Percentiles rank a stretch among this genome's conserved stretches.
Evolutionary conservation across 2,888 invertebrate genomes (phyloP).

Genomic region (Habroteleia sp.): DNA sequence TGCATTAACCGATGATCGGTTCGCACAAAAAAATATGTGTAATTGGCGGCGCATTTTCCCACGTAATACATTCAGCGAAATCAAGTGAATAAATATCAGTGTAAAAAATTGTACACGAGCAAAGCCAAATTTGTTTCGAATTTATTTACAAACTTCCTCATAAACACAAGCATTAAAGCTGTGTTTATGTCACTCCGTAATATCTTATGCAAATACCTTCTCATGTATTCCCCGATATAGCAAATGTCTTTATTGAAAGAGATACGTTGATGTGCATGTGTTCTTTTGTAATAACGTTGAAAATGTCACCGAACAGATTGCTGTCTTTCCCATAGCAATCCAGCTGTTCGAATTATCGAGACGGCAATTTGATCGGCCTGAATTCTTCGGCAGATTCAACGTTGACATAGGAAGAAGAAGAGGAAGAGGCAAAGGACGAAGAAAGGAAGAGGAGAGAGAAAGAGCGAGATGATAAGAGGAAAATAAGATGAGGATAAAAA

Average conservation of each 20-base stretch:
- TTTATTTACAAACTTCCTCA: slow-evolving; percentile 24
- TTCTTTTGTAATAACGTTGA: slow-evolving; percentile 40
- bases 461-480: too few relatives aligned
- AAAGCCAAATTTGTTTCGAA: slow-evolving; percentile 17
- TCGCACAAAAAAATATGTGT: slow-evolving; percentile 4
- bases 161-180: slow-evolving; percentile 31
- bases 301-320: slow-evolving; percentile 30
- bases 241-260: slow-evolving; percentile 45
- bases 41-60: slow-evolving; percentile 12
- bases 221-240: slow-evolving; percentile 22
- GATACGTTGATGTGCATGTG: slow-evolving; percentile 14
- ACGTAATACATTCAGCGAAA: slow-evolving; percentile 20
- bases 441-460: slow-evolving; percentile 36
- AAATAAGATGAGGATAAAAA: too few relatives aligned
- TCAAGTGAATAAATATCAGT: slow-evolving; percentile 4
- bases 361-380: slow-evolving; percentile 67
- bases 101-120: neutral
- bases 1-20: neutral
- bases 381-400: slow-evolving; percentile 66
- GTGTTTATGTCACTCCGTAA: slow-evolving; percentile 10
- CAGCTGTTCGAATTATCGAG: slow-evolving; percentile 29
- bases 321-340: slow-evolving; percentile 30
- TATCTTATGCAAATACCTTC: slow-evolving; percentile 32
- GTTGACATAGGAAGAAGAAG: slow-evolving; percentile 40
- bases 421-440: slow-evolving; percentile 39